Percentiles rank a stretch among this genome's conserved stretches.
These are phyloP conservation scores for Ariolimax columbianus DNA, from an alignment of 2,888 invertebrate genomes.

Conservation along the genomic window DNA sequence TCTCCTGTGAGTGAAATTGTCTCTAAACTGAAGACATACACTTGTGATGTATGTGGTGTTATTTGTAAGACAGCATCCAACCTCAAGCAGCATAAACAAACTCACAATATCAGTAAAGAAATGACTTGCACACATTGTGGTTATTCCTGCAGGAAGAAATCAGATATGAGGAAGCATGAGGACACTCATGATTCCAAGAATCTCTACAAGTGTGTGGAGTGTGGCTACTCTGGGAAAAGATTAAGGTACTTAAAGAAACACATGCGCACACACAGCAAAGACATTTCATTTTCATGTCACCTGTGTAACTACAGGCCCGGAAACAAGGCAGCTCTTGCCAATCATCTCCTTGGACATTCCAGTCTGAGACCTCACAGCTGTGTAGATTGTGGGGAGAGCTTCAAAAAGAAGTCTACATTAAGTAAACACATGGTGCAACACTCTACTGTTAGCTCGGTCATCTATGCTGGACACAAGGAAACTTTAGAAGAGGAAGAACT, in stretches of 20 bases:
- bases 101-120: neutral
- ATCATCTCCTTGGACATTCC: constrained; percentile 46
- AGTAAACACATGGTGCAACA: constrained; percentile 38
- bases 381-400: constrained; percentile 36
- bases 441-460: neutral
- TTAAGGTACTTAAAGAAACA: constrained; percentile 37
- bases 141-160: constrained; percentile 30
- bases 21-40: neutral
- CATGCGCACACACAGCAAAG: constrained; percentile 21
- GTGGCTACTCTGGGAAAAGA: constrained; percentile 36
- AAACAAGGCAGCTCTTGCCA: constrained; percentile 21
- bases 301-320: constrained; percentile 21
- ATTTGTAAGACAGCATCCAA: constrained; percentile 11
- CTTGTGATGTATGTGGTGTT: constrained; percentile 17
- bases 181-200: constrained; percentile 25
- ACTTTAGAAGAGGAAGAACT: neutral
- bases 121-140: constrained; percentile 22
- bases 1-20: neutral
- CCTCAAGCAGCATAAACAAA: constrained; percentile 24
- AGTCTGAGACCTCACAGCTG: constrained; percentile 43
- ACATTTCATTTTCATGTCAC: constrained; percentile 20
- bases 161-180: constrained; percentile 41
- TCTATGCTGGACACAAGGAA: constrained; percentile 27
- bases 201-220: constrained; percentile 24
- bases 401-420: constrained; percentile 36